A percentile compares a stretch with the other conserved stretches of the same genome.
phyloP scores from a whole-genome alignment of 2,888 invertebrate genomes.

The Polietes domitor region DNA sequence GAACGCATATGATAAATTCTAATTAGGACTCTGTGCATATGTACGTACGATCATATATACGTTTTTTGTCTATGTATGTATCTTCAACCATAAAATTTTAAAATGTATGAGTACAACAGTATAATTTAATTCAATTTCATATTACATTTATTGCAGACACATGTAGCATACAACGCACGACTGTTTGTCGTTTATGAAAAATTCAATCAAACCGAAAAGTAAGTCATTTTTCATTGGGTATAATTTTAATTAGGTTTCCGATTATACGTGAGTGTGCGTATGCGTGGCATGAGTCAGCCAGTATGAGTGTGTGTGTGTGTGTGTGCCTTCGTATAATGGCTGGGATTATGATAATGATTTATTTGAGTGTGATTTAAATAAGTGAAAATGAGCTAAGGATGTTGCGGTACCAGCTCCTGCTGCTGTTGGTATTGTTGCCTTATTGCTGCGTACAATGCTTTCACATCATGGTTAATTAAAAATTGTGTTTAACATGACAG shows the following conservation, averaged over 20 bases:
- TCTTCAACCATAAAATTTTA: slow-evolving; percentile 7
- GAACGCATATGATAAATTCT: slow-evolving; percentile 19
- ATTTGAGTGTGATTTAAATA: slow-evolving; percentile 22
- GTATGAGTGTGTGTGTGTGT: not conserved
- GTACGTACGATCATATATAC: not conserved
- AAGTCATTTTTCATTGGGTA: slow-evolving; percentile 18
- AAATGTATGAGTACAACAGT: not conserved
- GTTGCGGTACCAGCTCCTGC: not conserved
- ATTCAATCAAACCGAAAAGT: slow-evolving; percentile 8
- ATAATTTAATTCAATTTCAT: slow-evolving; percentile 45
- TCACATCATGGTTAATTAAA: slow-evolving; percentile 15
- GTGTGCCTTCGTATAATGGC: not conserved
- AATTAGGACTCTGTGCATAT: slow-evolving; percentile 25
- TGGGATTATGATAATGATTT: slow-evolving; percentile 16
- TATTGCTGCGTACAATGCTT: not conserved
- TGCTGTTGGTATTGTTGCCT: not conserved
- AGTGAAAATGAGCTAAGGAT: slow-evolving; percentile 3
- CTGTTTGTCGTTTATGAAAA: not conserved
- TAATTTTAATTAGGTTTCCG: slow-evolving; percentile 42
- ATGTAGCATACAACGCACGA: not conserved
- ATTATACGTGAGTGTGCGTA: not conserved
- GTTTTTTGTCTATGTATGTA: too few species aligned
- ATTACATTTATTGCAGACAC: slow-evolving; percentile 15
- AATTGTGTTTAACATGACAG: slow-evolving; percentile 19
- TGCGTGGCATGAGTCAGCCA: too few species aligned